Evolutionary conservation across 2,797 vertebrate species (phyloP).

Genomic region (Tragopan temminckii): DNA sequence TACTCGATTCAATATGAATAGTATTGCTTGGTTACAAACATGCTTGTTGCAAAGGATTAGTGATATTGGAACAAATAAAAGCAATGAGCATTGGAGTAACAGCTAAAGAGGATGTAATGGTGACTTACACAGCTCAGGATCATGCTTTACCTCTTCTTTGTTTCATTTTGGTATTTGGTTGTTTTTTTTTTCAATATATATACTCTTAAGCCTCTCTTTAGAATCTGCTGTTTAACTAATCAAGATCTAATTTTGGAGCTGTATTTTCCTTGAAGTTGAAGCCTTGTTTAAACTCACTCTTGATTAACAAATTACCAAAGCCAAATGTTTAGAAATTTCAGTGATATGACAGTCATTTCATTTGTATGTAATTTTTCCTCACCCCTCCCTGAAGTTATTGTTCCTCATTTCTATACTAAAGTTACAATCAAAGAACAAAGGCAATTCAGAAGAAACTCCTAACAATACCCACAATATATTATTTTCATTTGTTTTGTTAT

Average conservation of each 20-base stretch:
- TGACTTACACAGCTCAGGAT: background rate
- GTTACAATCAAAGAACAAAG: background rate
- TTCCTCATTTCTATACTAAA: background rate
- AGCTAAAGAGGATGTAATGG: background rate
- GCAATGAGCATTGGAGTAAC: background rate
- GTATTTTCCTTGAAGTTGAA: background rate
- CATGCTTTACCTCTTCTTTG: background rate
- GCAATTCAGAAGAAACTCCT: background rate
- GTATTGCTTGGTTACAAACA: background rate
- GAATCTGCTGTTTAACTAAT: background rate
- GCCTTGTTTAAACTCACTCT: background rate
- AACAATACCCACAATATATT: background rate
- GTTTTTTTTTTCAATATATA: background rate
- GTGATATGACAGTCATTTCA: background rate
- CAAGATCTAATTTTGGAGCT: background rate
- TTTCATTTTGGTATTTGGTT: background rate
- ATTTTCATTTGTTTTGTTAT: background rate
- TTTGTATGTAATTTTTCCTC: background rate
- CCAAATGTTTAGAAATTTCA: background rate
- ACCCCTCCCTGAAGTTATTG: background rate
- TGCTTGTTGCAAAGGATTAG: slow-evolving; percentile 20
- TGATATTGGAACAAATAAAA: background rate
- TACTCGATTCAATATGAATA: background rate
- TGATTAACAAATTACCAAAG: background rate
- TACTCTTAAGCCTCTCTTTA: background rate